Percentiles rank a stretch among this genome's conserved stretches.
Evolutionary conservation across 2,888 invertebrate genomes (phyloP).

Genomic region (Onchidella celtica): DNA sequence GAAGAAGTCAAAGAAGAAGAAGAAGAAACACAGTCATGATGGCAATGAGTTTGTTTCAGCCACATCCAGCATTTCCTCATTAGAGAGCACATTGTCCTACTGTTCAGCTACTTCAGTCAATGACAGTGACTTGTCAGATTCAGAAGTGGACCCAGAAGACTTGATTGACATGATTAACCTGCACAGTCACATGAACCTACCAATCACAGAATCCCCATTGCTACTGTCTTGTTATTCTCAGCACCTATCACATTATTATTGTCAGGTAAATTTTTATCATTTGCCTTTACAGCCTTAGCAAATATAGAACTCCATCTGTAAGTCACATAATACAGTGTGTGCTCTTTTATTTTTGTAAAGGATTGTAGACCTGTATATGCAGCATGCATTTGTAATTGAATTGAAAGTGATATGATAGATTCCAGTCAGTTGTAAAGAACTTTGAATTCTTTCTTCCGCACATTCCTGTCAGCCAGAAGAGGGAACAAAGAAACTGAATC

Average conservation of each 20-base stretch:
- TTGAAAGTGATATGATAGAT: too few species aligned
- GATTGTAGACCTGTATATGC: too few species aligned
- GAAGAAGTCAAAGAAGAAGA: slow-evolving; percentile 17
- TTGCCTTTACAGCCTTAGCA: too few species aligned
- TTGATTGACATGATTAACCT: slow-evolving; percentile 86
- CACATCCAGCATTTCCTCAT: slow-evolving; percentile 36
- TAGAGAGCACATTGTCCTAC: slow-evolving; percentile 67
- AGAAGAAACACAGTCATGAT: not conserved
- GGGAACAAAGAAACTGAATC: too few species aligned
- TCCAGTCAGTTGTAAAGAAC: too few species aligned
- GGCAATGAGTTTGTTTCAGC: slow-evolving; percentile 35
- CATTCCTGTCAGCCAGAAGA: too few species aligned
- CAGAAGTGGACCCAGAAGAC: slow-evolving; percentile 38
- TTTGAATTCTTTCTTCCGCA: too few species aligned
- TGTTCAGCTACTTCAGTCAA: slow-evolving; percentile 77
- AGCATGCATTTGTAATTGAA: too few species aligned
- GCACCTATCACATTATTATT: slow-evolving; percentile 89
- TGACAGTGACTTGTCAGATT: slow-evolving; percentile 42
- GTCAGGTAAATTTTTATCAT: slow-evolving; percentile 61
- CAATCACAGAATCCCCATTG: slow-evolving; percentile 95
- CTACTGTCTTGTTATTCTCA: slow-evolving; percentile 93
- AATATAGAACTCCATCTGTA: too few species aligned
- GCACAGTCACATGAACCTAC: slow-evolving; percentile 94
- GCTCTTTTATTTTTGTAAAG: too few species aligned
- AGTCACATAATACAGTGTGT: too few species aligned